phyloP scores from a whole-genome alignment of 2,113 vertebrate genomes.

The Lophius piscatorius region DNA sequence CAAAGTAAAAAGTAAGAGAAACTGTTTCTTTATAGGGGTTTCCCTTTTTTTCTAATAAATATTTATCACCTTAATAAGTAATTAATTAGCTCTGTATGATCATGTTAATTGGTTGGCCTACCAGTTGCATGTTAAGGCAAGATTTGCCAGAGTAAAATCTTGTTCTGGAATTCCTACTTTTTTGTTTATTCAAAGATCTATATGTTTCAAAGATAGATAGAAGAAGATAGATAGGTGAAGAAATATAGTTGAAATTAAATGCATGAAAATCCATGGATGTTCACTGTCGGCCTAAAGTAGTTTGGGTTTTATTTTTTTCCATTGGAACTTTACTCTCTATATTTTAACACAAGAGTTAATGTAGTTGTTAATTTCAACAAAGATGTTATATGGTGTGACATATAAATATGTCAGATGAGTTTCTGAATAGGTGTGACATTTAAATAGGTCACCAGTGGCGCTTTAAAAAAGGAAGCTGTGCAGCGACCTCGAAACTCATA shows the following conservation, averaged over 20 bases:
- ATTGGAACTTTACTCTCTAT: no score
- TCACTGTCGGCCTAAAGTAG: background rate
- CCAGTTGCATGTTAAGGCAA: background rate
- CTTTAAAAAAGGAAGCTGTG: no score
- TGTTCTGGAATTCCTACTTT: background rate
- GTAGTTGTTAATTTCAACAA: no score
- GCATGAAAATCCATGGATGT: background rate
- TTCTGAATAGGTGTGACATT: no score
- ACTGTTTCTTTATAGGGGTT: background rate
- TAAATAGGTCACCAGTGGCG: no score
- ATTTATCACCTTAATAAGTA: constrained; percentile 13
- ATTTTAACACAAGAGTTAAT: no score
- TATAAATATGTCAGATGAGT: no score
- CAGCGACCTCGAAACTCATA: no score
- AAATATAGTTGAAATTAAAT: constrained; percentile 1
- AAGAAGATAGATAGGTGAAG: no score
- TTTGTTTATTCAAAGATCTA: background rate
- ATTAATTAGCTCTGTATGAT: constrained; percentile 6
- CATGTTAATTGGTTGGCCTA: background rate
- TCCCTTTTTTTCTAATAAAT: constrained; percentile 13
- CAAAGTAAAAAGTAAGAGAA: background rate
- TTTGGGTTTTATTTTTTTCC: no score
- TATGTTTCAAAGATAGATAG: background rate
- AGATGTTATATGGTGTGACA: no score
- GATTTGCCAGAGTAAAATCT: background rate